Percentiles rank a stretch among this genome's conserved stretches.
Evolutionary conservation across 2,888 invertebrate species (phyloP).

Genomic region (Cryptocheilus praepositus): DNA sequence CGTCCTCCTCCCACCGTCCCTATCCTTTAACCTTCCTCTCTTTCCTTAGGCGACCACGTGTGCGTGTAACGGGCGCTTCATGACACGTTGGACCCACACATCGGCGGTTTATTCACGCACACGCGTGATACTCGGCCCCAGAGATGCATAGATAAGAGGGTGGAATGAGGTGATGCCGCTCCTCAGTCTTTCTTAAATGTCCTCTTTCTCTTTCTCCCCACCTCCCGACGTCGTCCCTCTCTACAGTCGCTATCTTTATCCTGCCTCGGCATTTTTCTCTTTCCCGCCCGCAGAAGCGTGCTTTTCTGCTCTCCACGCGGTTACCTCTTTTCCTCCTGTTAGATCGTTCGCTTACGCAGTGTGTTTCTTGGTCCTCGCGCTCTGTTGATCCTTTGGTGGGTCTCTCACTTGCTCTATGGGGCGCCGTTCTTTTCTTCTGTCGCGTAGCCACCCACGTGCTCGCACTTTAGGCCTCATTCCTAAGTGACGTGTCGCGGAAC

Average conservation of each 20-base stretch:
- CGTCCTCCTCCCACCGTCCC: constrained; percentile 13
- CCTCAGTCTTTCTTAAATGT: constrained; percentile 58
- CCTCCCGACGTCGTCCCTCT: constrained; percentile 10
- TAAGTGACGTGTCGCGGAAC: no score
- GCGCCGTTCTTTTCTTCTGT: no score
- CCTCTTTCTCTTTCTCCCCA: constrained; percentile 32
- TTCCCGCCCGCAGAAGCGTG: background rate
- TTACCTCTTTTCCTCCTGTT: constrained; percentile 7
- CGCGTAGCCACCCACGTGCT: constrained; percentile 49
- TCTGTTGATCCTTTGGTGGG: background rate
- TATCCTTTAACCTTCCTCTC: background rate
- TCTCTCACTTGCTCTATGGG: background rate
- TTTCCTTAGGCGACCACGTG: background rate
- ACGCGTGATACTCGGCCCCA: constrained; percentile 30
- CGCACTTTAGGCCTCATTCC: constrained; percentile 41
- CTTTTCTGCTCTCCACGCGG: background rate
- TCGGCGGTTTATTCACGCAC: constrained; percentile 21
- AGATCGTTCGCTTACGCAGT: constrained; percentile 4
- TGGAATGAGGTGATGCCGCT: constrained; percentile 63
- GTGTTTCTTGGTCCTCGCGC: background rate
- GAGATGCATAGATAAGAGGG: constrained; percentile 68
- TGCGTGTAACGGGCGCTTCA: constrained; percentile 13
- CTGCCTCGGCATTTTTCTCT: constrained; percentile 20
- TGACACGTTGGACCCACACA: background rate
- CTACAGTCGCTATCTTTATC: constrained; percentile 14